Evolutionary conservation across 2,888 invertebrate genomes (phyloP).

Genomic region (Eilema sororculum): DNA sequence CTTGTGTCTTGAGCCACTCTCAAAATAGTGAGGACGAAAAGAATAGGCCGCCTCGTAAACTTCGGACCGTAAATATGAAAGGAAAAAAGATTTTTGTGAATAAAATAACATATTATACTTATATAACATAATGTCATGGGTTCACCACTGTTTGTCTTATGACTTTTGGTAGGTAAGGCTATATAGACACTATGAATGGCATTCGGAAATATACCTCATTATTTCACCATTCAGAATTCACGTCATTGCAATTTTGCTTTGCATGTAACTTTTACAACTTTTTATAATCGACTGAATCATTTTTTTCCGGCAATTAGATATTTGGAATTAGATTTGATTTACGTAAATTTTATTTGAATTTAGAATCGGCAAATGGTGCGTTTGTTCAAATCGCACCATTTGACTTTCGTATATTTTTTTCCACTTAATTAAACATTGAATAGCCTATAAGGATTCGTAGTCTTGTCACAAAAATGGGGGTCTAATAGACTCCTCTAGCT

Average conservation of each 20-base stretch:
- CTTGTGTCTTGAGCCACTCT: slow-evolving; percentile 36
- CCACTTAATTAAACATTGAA: slow-evolving; percentile 32
- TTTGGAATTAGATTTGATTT: too few relatives aligned
- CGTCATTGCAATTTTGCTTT: too few relatives aligned
- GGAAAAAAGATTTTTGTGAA: slow-evolving; percentile 68
- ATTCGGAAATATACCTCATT: not conserved
- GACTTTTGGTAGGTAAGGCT: not conserved
- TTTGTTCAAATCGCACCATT: too few relatives aligned
- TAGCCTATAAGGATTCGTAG: slow-evolving; percentile 21
- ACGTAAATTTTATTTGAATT: too few relatives aligned
- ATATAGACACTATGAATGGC: not conserved
- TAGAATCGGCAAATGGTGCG: too few relatives aligned
- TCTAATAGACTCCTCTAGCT: slow-evolving; percentile 34
- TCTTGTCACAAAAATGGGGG: slow-evolving; percentile 34
- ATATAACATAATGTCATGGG: slow-evolving; percentile 38
- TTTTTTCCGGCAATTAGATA: too few relatives aligned
- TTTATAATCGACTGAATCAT: too few relatives aligned
- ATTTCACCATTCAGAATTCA: not conserved
- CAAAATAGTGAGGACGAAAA: slow-evolving; percentile 66
- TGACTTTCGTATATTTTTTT: slow-evolving; percentile 19
- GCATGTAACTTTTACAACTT: too few relatives aligned
- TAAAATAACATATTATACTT: slow-evolving; percentile 64
- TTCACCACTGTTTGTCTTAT: slow-evolving; percentile 20
- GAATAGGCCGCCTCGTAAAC: slow-evolving; percentile 78
- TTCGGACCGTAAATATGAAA: slow-evolving; percentile 79